Conservation (phyloP, 2,113 vertebrate species). For the Okapia johnstoni region DNA sequence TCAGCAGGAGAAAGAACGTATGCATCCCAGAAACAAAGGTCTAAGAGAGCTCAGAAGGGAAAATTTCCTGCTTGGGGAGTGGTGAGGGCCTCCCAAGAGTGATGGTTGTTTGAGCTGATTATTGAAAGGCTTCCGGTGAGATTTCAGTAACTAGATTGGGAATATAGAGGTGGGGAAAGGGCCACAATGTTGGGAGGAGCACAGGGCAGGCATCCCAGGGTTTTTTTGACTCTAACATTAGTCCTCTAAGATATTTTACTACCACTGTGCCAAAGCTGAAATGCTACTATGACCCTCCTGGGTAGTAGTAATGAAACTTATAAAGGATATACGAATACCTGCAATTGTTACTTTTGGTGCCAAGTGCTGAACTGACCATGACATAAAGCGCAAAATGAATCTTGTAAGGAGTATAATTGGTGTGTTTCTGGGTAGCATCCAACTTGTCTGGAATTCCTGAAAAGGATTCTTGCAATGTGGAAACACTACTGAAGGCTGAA, state of each 20-base stretch:
- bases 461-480: not conserved
- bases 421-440: not conserved
- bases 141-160: not conserved
- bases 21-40: not conserved
- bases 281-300: not conserved
- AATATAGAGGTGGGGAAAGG: not conserved
- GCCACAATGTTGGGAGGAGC: fast-evolving
- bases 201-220: not conserved
- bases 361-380: conserved; percentile 5
- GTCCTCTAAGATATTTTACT: not conserved
- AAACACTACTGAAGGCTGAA: not conserved
- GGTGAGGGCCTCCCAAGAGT: not conserved
- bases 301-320: not conserved
- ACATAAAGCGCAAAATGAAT: not conserved
- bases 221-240: not conserved
- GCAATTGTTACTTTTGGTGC: not conserved
- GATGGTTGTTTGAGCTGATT: not conserved
- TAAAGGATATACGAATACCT: not conserved
- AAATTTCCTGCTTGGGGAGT: not conserved
- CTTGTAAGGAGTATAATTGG: not conserved
- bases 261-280: not conserved
- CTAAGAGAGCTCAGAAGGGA: not conserved
- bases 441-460: not conserved
- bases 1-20: not conserved
- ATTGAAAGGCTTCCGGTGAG: not conserved